Conservation (phyloP, 2,797 vertebrate species). For the Neomorphus geoffroyi region DNA sequence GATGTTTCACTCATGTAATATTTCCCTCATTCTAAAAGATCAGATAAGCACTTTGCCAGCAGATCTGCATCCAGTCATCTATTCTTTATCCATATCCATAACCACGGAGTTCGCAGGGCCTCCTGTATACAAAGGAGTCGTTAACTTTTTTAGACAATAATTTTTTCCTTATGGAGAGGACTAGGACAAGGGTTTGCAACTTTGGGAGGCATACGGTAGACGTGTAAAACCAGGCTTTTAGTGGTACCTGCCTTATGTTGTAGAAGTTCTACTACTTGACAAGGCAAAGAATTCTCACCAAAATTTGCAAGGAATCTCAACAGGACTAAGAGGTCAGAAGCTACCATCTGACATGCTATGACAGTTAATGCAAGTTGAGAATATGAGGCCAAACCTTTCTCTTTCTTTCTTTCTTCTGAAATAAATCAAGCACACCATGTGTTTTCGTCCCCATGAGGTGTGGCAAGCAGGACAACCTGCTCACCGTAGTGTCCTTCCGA, state of each 20-base stretch:
- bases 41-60: not conserved
- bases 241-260: not conserved
- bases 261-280: not conserved
- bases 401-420: not conserved
- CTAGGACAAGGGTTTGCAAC: not conserved
- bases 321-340: not conserved
- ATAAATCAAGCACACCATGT: not conserved
- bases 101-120: not conserved
- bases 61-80: not conserved
- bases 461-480: not conserved
- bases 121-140: not conserved
- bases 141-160: not conserved
- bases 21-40: not conserved
- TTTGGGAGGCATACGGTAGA: not conserved
- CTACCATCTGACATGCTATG: not conserved
- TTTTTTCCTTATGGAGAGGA: not conserved
- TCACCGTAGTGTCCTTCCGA: conserved; percentile 2
- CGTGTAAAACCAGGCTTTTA: not conserved
- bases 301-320: not conserved
- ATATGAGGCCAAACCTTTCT: not conserved
- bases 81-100: not conserved
- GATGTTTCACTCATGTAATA: not conserved
- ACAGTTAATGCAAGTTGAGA: not conserved
- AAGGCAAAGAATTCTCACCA: not conserved
- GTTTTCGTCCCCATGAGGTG: not conserved